Conservation (phyloP, 2,113 vertebrate genomes). For the Polypterus bichir region DNA sequence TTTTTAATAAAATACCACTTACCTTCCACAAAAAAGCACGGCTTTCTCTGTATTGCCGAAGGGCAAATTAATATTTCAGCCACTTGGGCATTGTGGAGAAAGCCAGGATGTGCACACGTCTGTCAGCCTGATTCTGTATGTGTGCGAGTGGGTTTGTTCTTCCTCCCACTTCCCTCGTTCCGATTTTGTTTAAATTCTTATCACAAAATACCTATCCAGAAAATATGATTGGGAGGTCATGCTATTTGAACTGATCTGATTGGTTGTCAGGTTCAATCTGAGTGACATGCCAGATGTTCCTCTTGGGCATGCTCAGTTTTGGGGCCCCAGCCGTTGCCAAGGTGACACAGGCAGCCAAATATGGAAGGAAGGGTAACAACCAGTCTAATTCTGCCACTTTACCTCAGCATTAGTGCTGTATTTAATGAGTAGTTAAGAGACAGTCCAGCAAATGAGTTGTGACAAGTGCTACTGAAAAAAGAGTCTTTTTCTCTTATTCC, state of each 20-base stretch:
- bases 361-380: slow-evolving; percentile 46
- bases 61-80: slow-evolving; percentile 94
- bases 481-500: slow-evolving; percentile 72
- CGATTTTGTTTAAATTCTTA: slow-evolving; percentile 34
- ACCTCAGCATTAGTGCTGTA: slow-evolving; percentile 90
- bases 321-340: slow-evolving; percentile 52
- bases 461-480: slow-evolving; percentile 85
- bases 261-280: slow-evolving; percentile 75
- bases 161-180: slow-evolving; percentile 20
- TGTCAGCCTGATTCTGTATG: slow-evolving; percentile 44
- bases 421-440: slow-evolving; percentile 95
- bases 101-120: slow-evolving; percentile 46
- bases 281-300: slow-evolving; percentile 59
- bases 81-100: slow-evolving; percentile 64
- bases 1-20: slow-evolving; percentile 78
- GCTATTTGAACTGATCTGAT: slow-evolving; percentile 59
- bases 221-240: slow-evolving; percentile 47
- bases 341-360: slow-evolving; percentile 62
- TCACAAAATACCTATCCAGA: slow-evolving; percentile 42
- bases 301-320: slow-evolving; percentile 67
- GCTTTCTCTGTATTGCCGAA: slow-evolving; percentile 60
- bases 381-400: slow-evolving; percentile 90
- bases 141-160: slow-evolving; percentile 14
- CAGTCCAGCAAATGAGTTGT: slow-evolving; percentile 86
- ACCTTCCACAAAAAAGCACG: slow-evolving; percentile 55